phyloP scores from a whole-genome alignment of 2,888 invertebrate species.

The Zygaena filipendulae region DNA sequence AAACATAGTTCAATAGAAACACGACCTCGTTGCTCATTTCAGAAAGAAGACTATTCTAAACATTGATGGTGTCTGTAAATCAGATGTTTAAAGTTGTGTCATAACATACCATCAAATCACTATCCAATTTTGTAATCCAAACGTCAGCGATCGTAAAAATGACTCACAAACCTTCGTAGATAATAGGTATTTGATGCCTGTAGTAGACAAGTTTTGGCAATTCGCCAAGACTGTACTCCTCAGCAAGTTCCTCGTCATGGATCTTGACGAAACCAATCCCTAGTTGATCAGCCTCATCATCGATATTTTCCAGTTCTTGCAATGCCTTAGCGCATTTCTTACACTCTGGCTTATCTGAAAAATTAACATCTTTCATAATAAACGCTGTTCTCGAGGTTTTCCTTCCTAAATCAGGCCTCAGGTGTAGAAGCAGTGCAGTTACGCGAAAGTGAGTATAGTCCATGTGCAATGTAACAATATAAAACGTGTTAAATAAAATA shows the following conservation, averaged over 20 bases:
- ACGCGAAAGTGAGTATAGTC: too few species aligned
- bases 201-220: constrained; percentile 93
- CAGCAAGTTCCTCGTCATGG: constrained; percentile 89
- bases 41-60: too few species aligned
- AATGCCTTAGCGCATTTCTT: constrained; percentile 91
- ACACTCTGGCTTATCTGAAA: constrained; percentile 90
- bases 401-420: constrained; percentile 36
- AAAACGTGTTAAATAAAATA: too few species aligned
- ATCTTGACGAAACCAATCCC: constrained; percentile 96
- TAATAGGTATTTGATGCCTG: constrained; percentile 92
- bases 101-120: too few species aligned
- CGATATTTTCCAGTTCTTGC: constrained; percentile 92
- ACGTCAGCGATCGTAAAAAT: constrained; percentile 35
- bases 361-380: too few species aligned
- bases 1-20: too few species aligned
- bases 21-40: background rate
- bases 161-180: constrained; percentile 84
- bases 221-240: constrained; percentile 91
- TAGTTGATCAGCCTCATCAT: constrained; percentile 93
- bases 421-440: constrained; percentile 54
- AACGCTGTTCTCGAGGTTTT: constrained; percentile 3
- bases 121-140: constrained; percentile 29
- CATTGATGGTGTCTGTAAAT: too few species aligned
- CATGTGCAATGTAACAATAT: too few species aligned
- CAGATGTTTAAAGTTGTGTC: background rate